phyloP scores from a whole-genome alignment of 1,140 invertebrate species.

The Drosophila leontia region DNA sequence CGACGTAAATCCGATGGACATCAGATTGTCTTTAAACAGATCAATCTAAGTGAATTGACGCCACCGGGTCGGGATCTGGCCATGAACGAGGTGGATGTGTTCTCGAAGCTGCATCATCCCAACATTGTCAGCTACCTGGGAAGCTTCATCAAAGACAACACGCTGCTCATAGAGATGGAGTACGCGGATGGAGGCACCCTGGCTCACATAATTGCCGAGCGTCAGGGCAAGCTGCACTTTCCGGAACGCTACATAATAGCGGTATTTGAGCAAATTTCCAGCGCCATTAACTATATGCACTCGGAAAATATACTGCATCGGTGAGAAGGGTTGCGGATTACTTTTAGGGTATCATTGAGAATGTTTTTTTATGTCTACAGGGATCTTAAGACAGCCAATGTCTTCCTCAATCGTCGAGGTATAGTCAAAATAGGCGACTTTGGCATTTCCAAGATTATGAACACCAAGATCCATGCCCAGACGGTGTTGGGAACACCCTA shows the following conservation, averaged over 20 bases:
- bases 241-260: slow-evolving; percentile 88
- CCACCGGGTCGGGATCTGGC: slow-evolving; percentile 89
- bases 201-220: slow-evolving; percentile 87
- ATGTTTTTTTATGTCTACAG: slow-evolving; percentile 75
- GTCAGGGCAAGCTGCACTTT: slow-evolving; percentile 79
- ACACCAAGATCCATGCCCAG: slow-evolving; percentile 89
- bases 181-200: slow-evolving; percentile 92
- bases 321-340: slow-evolving; percentile 71
- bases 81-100: slow-evolving; percentile 91
- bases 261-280: slow-evolving; percentile 90
- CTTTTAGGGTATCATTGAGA: not conserved
- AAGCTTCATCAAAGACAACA: slow-evolving; percentile 90
- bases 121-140: slow-evolving; percentile 92
- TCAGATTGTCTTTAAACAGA: slow-evolving; percentile 91
- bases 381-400: slow-evolving; percentile 92
- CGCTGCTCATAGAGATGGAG: slow-evolving; percentile 93
- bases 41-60: slow-evolving; percentile 90
- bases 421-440: slow-evolving; percentile 91
- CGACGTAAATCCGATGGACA: slow-evolving; percentile 88
- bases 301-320: slow-evolving; percentile 90
- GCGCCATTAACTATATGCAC: slow-evolving; percentile 90
- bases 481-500: slow-evolving; percentile 93
- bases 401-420: slow-evolving; percentile 90
- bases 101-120: slow-evolving; percentile 90
- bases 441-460: slow-evolving; percentile 92